Conservation (phyloP, 1,140 invertebrate species). For the Ceratitis capitata region DNA sequence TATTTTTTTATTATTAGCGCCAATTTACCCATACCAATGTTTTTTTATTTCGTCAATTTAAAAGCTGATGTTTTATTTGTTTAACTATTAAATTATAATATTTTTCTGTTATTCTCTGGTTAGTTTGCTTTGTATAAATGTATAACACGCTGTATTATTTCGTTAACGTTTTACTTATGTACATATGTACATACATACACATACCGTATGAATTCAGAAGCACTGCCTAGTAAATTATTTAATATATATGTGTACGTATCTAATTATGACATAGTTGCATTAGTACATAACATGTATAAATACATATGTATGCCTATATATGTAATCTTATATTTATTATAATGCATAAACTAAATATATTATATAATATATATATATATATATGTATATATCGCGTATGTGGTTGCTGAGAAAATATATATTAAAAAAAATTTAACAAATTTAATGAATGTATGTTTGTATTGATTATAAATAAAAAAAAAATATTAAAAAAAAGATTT, state of each 20-base stretch:
- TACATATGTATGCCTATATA: not conserved
- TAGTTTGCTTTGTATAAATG: not conserved
- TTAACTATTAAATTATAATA: not conserved
- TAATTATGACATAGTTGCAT: conserved; percentile 1
- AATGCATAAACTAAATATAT: not conserved
- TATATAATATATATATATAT: not conserved
- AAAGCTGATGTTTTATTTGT: not conserved
- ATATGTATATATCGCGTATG: not conserved
- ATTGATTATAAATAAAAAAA: too few relatives aligned
- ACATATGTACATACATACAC: conserved; percentile 10
- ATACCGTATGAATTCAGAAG: conserved; percentile 9
- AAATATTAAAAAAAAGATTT: too few relatives aligned
- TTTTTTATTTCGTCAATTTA: too few relatives aligned
- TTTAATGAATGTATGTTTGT: not conserved
- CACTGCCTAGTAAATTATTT: conserved; percentile 7
- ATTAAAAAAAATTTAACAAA: not conserved
- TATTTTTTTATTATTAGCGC: too few relatives aligned
- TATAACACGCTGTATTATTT: not conserved
- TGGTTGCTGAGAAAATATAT: not conserved
- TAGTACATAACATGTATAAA: not conserved
- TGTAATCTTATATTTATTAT: not conserved
- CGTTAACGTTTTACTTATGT: not conserved
- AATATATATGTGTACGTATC: not conserved
- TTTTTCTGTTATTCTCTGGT: not conserved
- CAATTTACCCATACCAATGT: too few relatives aligned